phyloP scores from a whole-genome alignment of 2,113 vertebrate species.

The Hippocampus guttulatus region DNA sequence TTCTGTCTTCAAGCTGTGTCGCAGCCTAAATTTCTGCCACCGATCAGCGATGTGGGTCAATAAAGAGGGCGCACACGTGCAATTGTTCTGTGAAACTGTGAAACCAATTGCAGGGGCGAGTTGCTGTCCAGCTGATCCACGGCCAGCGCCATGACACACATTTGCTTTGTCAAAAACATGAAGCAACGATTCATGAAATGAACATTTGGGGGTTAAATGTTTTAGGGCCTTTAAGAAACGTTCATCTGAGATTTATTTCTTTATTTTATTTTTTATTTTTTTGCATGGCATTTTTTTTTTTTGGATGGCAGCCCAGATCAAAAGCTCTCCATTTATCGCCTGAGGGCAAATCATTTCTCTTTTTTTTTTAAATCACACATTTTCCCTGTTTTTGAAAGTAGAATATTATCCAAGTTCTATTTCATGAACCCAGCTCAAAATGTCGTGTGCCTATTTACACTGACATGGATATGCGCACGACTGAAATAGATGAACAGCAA shows the following conservation, averaged over 20 bases:
- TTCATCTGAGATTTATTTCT: neutral
- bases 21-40: constrained; percentile 51
- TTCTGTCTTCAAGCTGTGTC: constrained; percentile 40
- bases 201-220: neutral
- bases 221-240: neutral
- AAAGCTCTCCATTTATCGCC: neutral
- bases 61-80: constrained; percentile 58
- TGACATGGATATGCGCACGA: neutral
- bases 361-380: constrained; percentile 33
- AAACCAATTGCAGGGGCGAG: neutral
- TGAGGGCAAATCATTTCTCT: constrained; percentile 30
- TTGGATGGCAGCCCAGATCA: neutral
- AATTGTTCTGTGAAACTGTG: neutral
- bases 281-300: neutral
- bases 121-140: constrained; percentile 5
- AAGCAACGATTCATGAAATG: neutral
- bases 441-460: neutral
- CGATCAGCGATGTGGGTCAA: constrained; percentile 72
- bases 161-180: neutral
- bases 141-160: neutral
- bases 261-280: neutral
- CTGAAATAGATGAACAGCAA: neutral
- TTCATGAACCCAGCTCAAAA: neutral
- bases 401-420: neutral
- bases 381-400: neutral